phyloP scores from a whole-genome alignment of 2,113 vertebrate genomes.

The Chiloscyllium plagiosum region DNA sequence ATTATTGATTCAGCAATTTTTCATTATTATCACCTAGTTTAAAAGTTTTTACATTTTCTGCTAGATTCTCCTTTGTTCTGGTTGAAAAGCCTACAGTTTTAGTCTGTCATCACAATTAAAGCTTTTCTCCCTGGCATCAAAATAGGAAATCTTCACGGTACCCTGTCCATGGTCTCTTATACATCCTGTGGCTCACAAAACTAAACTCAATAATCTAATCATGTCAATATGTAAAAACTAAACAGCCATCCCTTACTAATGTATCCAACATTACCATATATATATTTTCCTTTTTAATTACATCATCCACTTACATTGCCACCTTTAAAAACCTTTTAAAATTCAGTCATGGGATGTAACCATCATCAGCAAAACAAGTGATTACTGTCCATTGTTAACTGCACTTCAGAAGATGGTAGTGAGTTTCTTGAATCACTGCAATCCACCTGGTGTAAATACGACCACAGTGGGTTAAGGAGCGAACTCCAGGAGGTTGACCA shows the following conservation, averaged over 20 bases:
- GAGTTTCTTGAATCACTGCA: background rate
- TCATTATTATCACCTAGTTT: background rate
- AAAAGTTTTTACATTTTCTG: background rate
- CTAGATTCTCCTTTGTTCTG: no score
- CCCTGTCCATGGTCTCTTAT: no score
- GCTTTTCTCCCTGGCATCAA: no score
- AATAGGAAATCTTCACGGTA: no score
- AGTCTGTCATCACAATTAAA: no score
- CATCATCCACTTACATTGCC: background rate
- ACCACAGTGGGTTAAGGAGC: background rate
- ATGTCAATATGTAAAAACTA: no score
- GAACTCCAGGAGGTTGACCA: background rate
- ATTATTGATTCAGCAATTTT: background rate
- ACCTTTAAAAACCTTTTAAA: background rate
- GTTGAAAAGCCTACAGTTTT: no score
- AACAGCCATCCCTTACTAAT: no score
- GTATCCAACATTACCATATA: background rate
- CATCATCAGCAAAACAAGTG: background rate
- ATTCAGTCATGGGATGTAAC: background rate
- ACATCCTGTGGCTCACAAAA: no score
- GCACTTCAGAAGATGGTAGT: background rate
- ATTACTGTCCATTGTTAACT: background rate
- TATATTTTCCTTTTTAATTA: background rate
- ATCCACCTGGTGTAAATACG: background rate
- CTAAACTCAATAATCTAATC: no score